phyloP scores from a whole-genome alignment of 2,113 vertebrate species.

The Cinclus cinclus region DNA sequence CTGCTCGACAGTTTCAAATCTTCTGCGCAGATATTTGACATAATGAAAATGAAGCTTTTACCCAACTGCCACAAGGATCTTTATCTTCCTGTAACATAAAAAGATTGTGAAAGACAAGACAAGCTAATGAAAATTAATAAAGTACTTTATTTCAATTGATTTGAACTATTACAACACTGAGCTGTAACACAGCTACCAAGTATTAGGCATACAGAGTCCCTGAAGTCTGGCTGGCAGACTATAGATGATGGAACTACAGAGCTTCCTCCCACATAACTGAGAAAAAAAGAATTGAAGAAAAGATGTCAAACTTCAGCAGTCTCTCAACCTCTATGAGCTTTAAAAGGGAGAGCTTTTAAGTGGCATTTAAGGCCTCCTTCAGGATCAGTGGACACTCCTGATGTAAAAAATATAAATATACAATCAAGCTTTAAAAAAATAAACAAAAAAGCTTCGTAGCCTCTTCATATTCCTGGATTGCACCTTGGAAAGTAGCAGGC shows the following conservation, averaged over 20 bases:
- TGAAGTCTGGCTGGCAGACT: slow-evolving; percentile 41
- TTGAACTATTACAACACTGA: slow-evolving; percentile 5
- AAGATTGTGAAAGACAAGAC: not conserved
- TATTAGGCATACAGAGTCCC: not conserved
- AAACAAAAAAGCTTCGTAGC: not conserved
- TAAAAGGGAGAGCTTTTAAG: not conserved
- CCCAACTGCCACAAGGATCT: not conserved
- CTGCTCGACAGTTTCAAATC: not conserved
- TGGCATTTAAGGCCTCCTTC: slow-evolving; percentile 18
- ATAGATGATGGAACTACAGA: not conserved
- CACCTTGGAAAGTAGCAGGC: not conserved
- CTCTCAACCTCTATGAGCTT: not conserved
- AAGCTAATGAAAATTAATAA: slow-evolving; percentile 37
- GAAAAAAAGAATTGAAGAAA: slow-evolving; percentile 26
- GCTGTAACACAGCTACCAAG: slow-evolving; percentile 48
- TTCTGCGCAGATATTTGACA: not conserved
- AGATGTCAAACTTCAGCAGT: not conserved
- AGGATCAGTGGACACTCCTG: not conserved
- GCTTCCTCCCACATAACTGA: slow-evolving; percentile 46
- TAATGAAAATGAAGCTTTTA: not conserved
- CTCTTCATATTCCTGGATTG: slow-evolving; percentile 1
- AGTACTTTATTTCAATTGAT: slow-evolving; percentile 54
- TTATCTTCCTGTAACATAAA: not conserved
- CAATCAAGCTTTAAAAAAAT: slow-evolving; percentile 8
- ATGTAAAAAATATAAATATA: slow-evolving; percentile 34